Evolutionary conservation across 2,888 invertebrate species (phyloP).

Genomic region (Ellobium chinense): DNA sequence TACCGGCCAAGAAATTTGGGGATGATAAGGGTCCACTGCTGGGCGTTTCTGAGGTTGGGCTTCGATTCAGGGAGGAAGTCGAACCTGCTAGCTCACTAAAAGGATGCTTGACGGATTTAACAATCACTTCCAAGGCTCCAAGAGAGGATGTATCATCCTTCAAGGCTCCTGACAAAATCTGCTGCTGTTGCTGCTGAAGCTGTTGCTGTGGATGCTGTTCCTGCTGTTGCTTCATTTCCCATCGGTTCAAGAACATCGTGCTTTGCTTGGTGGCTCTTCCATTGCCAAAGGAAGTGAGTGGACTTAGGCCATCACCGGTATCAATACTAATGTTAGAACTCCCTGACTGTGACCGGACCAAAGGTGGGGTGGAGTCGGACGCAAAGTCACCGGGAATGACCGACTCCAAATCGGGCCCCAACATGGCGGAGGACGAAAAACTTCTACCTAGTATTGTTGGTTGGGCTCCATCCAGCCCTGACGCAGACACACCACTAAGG

Average conservation of each 20-base stretch:
- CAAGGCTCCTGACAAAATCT: background rate
- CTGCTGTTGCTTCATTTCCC: slow-evolving; percentile 17
- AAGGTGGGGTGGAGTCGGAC: background rate
- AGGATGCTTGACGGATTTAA: slow-evolving; percentile 18
- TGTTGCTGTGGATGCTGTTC: slow-evolving; percentile 6
- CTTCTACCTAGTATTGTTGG: background rate
- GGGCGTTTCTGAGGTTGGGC: slow-evolving; percentile 12
- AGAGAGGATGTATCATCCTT: background rate
- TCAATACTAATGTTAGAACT: background rate
- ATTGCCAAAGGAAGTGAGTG: slow-evolving; percentile 3
- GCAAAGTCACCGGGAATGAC: slow-evolving; percentile 31
- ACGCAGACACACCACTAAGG: background rate
- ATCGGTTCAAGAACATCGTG: slow-evolving; percentile 6
- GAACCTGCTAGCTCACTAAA: slow-evolving; percentile 4
- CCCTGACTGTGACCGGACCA: background rate
- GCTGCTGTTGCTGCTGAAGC: background rate
- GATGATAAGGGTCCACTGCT: slow-evolving; percentile 18
- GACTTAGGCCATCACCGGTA: background rate
- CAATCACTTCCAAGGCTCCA: slow-evolving; percentile 27
- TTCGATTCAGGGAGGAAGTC: slow-evolving; percentile 16
- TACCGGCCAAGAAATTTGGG: slow-evolving; percentile 3
- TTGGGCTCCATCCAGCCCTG: background rate
- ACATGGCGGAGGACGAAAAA: background rate
- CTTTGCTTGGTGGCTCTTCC: background rate
- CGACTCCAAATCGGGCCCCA: slow-evolving; percentile 34